phyloP scores from a whole-genome alignment of 2,113 vertebrate genomes.

The Maylandia zebra region DNA sequence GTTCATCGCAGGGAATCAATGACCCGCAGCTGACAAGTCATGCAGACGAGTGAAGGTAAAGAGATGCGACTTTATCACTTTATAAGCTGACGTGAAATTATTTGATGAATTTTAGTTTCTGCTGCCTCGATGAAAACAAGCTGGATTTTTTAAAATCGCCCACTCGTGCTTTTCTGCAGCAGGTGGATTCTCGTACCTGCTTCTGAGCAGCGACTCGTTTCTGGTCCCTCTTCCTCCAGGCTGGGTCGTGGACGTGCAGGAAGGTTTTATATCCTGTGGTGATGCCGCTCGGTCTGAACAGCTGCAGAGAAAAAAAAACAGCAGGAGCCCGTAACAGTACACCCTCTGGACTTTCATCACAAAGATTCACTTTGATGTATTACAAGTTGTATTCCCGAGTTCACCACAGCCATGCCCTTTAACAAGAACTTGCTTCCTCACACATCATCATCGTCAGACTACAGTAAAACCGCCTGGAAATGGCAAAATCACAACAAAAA shows the following conservation, averaged over 20 bases:
- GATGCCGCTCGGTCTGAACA: conserved; percentile 88
- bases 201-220: conserved; percentile 90
- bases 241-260: conserved; percentile 89
- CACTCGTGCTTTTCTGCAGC: not conserved
- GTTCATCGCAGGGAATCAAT: not conserved
- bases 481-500: not conserved
- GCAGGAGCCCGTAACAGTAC: not conserved
- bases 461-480: not conserved
- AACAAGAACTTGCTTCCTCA: not conserved
- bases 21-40: not conserved
- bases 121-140: not conserved
- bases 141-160: not conserved
- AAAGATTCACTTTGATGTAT: not conserved
- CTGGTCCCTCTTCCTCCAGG: conserved; percentile 95
- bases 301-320: conserved; percentile 53
- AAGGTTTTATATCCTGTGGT: conserved; percentile 92
- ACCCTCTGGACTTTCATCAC: not conserved
- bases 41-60: not conserved
- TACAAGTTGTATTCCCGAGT: not conserved
- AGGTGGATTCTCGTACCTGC: conserved; percentile 70
- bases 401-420: not conserved
- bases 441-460: not conserved
- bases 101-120: not conserved
- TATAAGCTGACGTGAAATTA: not conserved
- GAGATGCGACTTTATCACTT: not conserved